Percentiles rank a stretch among this genome's conserved stretches.
These are phyloP conservation scores for Dasypogon diadema DNA, from an alignment of 2,888 invertebrate species.

Conservation along the genomic window DNA sequence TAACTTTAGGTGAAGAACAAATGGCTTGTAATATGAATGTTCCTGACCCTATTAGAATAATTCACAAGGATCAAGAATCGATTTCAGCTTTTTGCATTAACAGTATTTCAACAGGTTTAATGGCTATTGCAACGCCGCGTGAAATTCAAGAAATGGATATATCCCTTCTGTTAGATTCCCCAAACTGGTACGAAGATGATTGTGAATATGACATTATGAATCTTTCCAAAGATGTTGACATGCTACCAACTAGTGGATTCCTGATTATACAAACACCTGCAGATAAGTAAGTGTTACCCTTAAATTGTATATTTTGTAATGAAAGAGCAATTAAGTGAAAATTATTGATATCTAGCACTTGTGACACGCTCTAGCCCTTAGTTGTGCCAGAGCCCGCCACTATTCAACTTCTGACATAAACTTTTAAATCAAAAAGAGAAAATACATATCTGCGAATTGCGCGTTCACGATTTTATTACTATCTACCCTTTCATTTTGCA, in stretches of 20 bases:
- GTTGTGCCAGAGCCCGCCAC: no score
- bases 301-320: no score
- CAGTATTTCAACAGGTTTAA: constrained; percentile 84
- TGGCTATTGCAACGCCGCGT: constrained; percentile 94
- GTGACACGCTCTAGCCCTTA: no score
- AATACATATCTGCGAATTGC: no score
- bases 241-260: constrained; percentile 84
- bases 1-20: constrained; percentile 56
- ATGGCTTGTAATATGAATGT: constrained; percentile 59
- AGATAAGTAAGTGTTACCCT: constrained; percentile 73
- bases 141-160: constrained; percentile 99
- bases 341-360: no score
- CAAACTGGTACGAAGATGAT: constrained; percentile 96
- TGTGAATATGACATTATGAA: constrained; percentile 96
- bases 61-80: constrained; percentile 98
- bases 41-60: constrained; percentile 90
- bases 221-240: constrained; percentile 80
- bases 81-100: constrained; percentile 98
- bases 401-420: no score
- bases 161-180: constrained; percentile 87
- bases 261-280: constrained; percentile 84
- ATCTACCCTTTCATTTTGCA: no score
- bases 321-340: no score
- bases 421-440: no score
- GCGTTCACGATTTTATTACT: no score